Evolutionary conservation across 2,888 invertebrate species (phyloP).

Genomic region (Vandiemenella viatica): DNA sequence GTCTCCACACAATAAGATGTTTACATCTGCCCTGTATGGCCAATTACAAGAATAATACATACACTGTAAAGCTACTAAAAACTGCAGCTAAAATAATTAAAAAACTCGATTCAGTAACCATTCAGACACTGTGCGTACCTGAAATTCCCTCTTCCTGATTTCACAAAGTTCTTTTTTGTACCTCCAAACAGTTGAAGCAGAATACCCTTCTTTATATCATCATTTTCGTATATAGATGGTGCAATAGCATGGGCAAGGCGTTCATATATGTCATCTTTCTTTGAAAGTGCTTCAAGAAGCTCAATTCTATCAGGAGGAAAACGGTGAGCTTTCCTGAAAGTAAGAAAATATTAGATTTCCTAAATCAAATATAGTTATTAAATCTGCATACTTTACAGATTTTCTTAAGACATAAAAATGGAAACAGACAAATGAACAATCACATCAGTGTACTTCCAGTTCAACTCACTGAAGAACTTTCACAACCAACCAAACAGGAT

Average conservation of each 20-base stretch:
- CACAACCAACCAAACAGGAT: too few relatives aligned
- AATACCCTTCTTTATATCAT: conserved; percentile 96
- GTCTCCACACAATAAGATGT: conserved; percentile 94
- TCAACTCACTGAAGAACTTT: too few relatives aligned
- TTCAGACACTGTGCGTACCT: conserved; percentile 32
- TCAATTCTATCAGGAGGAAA: conserved; percentile 82
- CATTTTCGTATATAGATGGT: conserved; percentile 94
- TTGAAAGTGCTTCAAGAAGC: conserved; percentile 59
- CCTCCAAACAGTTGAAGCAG: conserved; percentile 90
- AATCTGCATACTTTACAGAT: neutral
- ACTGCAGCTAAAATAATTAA: conserved; percentile 13
- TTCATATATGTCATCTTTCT: conserved; percentile 83
- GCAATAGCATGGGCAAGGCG: conserved; percentile 83
- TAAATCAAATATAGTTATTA: neutral
- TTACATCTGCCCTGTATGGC: conserved; percentile 86
- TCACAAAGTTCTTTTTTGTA: conserved; percentile 75
- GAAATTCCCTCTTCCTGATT: conserved; percentile 71
- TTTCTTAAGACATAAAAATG: neutral
- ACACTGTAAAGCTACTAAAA: neutral
- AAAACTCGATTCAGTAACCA: neutral
- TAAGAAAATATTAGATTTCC: conserved; percentile 42
- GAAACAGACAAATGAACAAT: neutral
- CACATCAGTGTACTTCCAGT: too few relatives aligned
- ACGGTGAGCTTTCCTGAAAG: conserved; percentile 66
- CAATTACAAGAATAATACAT: too few relatives aligned